Conservation (phyloP, 2,797 vertebrate species). For the Alectoris magna region DNA sequence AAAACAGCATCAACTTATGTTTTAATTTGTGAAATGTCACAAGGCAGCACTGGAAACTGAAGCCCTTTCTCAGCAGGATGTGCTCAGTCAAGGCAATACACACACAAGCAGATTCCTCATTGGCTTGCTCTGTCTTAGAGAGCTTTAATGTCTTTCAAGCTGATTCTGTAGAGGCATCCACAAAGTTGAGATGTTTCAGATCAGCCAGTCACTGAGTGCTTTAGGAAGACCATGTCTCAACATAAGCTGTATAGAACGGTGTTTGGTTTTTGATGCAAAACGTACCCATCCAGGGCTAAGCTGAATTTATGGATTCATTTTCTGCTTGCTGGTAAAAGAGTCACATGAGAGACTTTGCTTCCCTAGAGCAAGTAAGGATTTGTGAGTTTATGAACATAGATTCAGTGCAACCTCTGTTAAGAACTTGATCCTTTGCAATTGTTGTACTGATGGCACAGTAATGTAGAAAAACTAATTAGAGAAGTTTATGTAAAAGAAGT, state of each 20-base stretch:
- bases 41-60: not conserved
- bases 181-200: not conserved
- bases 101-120: rapidly evolving
- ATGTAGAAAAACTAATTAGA: not conserved
- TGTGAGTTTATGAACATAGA: not conserved
- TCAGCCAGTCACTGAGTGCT: not conserved
- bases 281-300: not conserved
- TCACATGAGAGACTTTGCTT: not conserved
- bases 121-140: not conserved
- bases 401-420: not conserved
- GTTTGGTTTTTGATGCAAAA: not conserved
- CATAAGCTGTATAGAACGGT: not conserved
- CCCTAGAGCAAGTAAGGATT: not conserved
- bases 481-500: not conserved
- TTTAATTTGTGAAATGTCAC: not conserved
- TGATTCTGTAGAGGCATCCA: not conserved
- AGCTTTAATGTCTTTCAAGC: not conserved
- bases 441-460: not conserved
- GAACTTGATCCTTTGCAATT: not conserved
- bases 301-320: not conserved
- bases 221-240: not conserved
- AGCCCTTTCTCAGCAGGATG: not conserved
- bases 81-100: not conserved
- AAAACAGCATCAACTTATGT: not conserved
- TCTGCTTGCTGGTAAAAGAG: not conserved